A percentile compares a stretch with the other conserved stretches of the same genome.
Evolutionary conservation across 2,113 vertebrate species (phyloP).

Genomic region (Myotis brandtii): DNA sequence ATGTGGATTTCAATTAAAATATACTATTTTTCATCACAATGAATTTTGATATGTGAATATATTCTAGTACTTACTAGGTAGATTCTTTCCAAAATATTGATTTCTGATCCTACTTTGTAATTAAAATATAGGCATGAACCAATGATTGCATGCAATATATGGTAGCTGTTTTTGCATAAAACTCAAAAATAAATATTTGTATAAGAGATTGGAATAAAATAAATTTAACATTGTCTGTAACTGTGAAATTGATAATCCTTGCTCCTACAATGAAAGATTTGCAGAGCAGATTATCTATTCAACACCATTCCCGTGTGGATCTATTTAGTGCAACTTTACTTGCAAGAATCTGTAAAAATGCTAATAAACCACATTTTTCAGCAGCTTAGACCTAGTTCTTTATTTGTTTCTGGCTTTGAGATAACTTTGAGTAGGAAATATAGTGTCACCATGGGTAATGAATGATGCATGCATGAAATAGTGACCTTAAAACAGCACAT

Average conservation of each 20-base stretch:
- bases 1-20: neutral
- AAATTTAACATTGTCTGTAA: slow-evolving; percentile 67
- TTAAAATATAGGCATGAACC: neutral
- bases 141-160: slow-evolving; percentile 53
- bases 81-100: slow-evolving; percentile 21
- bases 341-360: slow-evolving; percentile 77
- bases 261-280: slow-evolving; percentile 66
- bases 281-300: slow-evolving; percentile 68
- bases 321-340: slow-evolving; percentile 74
- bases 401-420: slow-evolving; percentile 68
- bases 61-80: neutral
- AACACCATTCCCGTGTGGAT: slow-evolving; percentile 69
- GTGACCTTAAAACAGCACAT: slow-evolving; percentile 75
- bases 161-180: slow-evolving; percentile 66
- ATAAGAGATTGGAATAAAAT: slow-evolving; percentile 68
- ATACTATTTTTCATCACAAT: neutral
- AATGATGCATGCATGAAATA: slow-evolving; percentile 75
- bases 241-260: slow-evolving; percentile 69
- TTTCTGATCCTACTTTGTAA: slow-evolving; percentile 52
- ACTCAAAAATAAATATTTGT: slow-evolving; percentile 56
- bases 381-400: slow-evolving; percentile 52
- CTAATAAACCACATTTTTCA: slow-evolving; percentile 74
- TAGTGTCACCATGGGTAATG: slow-evolving; percentile 75
- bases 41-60: slow-evolving; percentile 17
- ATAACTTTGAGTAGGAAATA: slow-evolving; percentile 69